These are phyloP conservation scores for Mesocricetus auratus DNA, from an alignment of 2,113 vertebrate genomes.

Conservation along the genomic window DNA sequence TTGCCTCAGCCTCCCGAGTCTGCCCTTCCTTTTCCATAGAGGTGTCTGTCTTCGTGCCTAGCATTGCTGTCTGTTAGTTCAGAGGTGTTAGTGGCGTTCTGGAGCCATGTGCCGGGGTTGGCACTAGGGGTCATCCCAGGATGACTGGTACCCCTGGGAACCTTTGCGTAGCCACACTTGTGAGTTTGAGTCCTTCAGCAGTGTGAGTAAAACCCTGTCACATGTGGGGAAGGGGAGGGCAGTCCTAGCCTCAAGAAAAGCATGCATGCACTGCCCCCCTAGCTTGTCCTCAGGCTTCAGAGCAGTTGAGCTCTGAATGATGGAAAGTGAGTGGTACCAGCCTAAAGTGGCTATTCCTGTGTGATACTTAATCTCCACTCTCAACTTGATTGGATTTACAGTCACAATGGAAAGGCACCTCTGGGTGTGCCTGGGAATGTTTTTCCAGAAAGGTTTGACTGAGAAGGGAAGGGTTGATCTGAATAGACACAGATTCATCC, in stretches of 20 bases:
- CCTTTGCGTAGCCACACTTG: background rate
- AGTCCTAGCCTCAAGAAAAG: background rate
- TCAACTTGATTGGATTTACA: background rate
- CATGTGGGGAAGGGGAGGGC: background rate
- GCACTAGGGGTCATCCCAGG: background rate
- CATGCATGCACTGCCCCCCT: background rate
- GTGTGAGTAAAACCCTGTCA: background rate
- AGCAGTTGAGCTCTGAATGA: background rate
- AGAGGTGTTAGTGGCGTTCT: background rate
- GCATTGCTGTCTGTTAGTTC: background rate
- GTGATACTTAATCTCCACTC: background rate
- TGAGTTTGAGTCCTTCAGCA: background rate
- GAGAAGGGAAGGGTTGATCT: background rate
- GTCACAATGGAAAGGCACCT: background rate
- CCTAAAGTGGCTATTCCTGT: too few species aligned
- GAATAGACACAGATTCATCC: background rate
- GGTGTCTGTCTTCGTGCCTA: background rate
- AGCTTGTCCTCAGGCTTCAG: background rate
- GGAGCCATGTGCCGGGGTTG: background rate
- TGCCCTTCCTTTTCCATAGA: background rate
- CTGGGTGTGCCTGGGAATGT: background rate
- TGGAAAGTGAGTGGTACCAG: too few species aligned
- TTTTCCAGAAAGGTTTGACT: background rate
- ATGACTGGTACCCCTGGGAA: background rate
- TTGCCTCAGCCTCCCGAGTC: background rate